Conservation (phyloP, 2,113 vertebrate genomes). For the Gnathochromis pfefferi region DNA sequence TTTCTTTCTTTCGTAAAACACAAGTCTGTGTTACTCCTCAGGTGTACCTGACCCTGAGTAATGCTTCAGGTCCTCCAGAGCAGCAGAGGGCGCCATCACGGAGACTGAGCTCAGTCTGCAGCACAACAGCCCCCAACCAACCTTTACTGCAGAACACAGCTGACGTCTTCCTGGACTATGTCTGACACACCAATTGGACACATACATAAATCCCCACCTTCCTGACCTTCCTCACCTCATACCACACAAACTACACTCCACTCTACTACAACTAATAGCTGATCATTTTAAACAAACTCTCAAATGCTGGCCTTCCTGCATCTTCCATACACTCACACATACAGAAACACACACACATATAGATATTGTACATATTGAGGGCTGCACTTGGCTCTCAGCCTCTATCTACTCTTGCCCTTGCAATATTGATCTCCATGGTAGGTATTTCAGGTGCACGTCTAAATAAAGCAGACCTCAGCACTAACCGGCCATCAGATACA, state of each 20-base stretch:
- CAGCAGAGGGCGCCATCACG: conserved; percentile 72
- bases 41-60: conserved; percentile 83
- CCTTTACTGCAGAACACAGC: conserved; percentile 80
- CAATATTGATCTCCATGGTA: conserved; percentile 30
- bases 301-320: background rate
- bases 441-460: conserved; percentile 36
- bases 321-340: background rate
- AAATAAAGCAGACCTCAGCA: conserved; percentile 33
- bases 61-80: conserved; percentile 57
- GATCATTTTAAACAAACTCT: background rate
- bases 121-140: conserved; percentile 89
- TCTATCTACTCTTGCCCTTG: conserved; percentile 20
- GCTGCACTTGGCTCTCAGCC: conserved; percentile 12
- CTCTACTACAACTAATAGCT: background rate
- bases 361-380: background rate
- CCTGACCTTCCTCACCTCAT: background rate
- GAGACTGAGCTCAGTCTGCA: conserved; percentile 90
- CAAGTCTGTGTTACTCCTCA: conserved; percentile 37
- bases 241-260: background rate
- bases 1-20: background rate
- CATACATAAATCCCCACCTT: background rate
- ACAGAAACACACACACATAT: background rate
- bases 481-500: conserved; percentile 3
- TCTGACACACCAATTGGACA: conserved; percentile 2
- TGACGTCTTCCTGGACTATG: conserved; percentile 75